phyloP scores from a whole-genome alignment of 2,797 vertebrate species.

The Falco columbarius region DNA sequence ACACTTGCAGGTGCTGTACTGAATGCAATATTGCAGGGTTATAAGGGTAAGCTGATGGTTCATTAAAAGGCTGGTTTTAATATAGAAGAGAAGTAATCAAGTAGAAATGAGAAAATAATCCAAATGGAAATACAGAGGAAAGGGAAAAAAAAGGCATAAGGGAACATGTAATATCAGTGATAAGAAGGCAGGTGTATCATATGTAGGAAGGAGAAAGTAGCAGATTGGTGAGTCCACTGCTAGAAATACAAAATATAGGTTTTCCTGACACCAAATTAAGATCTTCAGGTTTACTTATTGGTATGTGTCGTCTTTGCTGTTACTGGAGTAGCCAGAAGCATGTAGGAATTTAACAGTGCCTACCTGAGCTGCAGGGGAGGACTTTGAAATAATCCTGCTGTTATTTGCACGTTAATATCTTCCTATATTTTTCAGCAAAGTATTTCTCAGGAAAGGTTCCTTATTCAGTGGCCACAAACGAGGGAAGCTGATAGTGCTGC shows the following conservation, averaged over 20 bases:
- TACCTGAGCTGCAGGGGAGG: background rate
- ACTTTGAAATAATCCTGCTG: background rate
- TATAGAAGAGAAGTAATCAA: background rate
- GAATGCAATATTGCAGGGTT: background rate
- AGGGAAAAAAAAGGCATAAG: background rate
- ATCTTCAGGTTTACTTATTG: background rate
- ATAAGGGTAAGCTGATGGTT: background rate
- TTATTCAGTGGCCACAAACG: background rate
- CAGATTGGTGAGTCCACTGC: background rate
- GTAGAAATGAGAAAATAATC: background rate
- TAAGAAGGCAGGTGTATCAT: background rate
- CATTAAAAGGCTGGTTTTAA: background rate
- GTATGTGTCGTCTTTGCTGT: background rate
- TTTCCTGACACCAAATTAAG: background rate
- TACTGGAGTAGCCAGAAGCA: background rate
- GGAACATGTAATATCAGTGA: background rate
- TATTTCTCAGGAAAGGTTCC: background rate
- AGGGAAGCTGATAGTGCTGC: background rate
- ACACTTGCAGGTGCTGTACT: background rate
- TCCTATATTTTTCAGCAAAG: background rate
- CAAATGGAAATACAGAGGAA: background rate
- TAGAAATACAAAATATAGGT: background rate
- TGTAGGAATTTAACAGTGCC: background rate
- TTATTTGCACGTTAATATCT: background rate
- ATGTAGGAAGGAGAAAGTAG: background rate